phyloP scores from a whole-genome alignment of 2,113 vertebrate species.

The Toxostoma redivivum region DNA sequence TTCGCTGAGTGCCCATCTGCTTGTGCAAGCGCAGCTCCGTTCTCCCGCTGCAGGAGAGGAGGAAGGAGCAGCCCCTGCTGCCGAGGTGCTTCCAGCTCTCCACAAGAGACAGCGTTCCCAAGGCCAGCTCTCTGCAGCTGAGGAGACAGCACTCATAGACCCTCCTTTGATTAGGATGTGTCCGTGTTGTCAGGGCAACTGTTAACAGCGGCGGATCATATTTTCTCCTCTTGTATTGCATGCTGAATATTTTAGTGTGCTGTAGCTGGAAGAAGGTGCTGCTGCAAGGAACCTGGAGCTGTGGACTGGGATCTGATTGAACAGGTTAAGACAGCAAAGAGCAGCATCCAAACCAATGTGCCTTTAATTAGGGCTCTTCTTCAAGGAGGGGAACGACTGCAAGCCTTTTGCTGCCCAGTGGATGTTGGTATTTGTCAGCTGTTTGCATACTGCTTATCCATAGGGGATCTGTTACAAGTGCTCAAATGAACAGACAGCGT shows the following conservation, averaged over 20 bases:
- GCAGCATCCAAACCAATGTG: constrained; percentile 40
- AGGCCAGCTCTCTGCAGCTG: constrained; percentile 26
- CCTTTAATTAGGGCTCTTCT: constrained; percentile 65
- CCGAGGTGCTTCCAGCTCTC: constrained; percentile 6
- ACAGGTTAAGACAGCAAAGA: constrained; percentile 38
- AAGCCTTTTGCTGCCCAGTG: constrained; percentile 49
- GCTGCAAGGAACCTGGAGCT: constrained; percentile 34
- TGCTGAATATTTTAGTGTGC: constrained; percentile 80
- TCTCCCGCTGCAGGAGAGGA: constrained; percentile 34
- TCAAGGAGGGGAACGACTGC: constrained; percentile 42
- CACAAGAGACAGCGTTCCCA: constrained; percentile 51
- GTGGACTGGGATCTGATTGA: constrained; percentile 27
- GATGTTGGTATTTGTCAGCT: constrained; percentile 75
- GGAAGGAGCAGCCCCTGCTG: constrained; percentile 48
- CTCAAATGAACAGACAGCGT: constrained; percentile 70
- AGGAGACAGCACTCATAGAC: constrained; percentile 33
- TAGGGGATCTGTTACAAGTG: constrained; percentile 68
- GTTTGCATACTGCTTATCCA: constrained; percentile 62
- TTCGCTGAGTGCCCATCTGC: not conserved
- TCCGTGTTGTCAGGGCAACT: constrained; percentile 86
- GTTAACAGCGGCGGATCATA: constrained; percentile 70
- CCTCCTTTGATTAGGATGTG: constrained; percentile 67
- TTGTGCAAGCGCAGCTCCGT: constrained; percentile 38
- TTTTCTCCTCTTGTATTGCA: constrained; percentile 69
- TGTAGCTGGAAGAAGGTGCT: constrained; percentile 54